Base-by-base conservation (phyloP, 2,888 invertebrate genomes). In the Peribatodes rhomboidaria region DNA sequence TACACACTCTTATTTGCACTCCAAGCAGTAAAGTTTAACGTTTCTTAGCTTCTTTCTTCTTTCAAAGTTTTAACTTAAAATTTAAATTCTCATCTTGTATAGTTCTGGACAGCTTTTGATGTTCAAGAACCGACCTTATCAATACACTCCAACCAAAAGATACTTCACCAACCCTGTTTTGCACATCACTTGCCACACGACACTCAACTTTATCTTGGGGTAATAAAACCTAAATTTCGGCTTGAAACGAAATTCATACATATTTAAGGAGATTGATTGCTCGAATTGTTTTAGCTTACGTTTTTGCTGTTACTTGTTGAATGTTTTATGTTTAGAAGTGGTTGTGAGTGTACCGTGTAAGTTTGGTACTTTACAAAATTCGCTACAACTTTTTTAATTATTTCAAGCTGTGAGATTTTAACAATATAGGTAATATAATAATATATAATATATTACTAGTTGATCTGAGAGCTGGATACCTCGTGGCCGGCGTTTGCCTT, bases 261-360 rank as follows among this genome's bases (percentile, higher is more conserved):
- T 70, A 71, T 65, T 68, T 61, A 41, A 69, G 42, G 47, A 61
- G 71, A 69, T 68, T 69, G 71, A 71, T 71, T 68, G 68, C 52
- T 52, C 16, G 65, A 65, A 69, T 71, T 68, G 68, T 71, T 68
- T 71, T 64, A 64, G 63, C 61, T 55, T 41, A 47, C 52, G 52
- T 60, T 71, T 69, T 67, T 66, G 50, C 61, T 57, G 50, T 65
- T 66, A 69, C 71, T 70, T 71, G 69, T 71, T 71, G 69, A 68
- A 71, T 69, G 52, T 67, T 69, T 68, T 63, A 71, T 68, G 53
- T 37, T 9, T 55, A 54, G 33, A 47, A 64, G 50, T 41, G 44
- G 54, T 53, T 22, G 41, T 50, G 59, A 59, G 47, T n/a, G 54
- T 41, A 42, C 16, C 18, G 49, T 16, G 22, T 56, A 52, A 55